A percentile compares a stretch with the other conserved stretches of the same genome.
These are phyloP conservation scores for Pterobdella sp. DNA, from an alignment of 2,888 invertebrate species.

Conservation along the genomic window DNA sequence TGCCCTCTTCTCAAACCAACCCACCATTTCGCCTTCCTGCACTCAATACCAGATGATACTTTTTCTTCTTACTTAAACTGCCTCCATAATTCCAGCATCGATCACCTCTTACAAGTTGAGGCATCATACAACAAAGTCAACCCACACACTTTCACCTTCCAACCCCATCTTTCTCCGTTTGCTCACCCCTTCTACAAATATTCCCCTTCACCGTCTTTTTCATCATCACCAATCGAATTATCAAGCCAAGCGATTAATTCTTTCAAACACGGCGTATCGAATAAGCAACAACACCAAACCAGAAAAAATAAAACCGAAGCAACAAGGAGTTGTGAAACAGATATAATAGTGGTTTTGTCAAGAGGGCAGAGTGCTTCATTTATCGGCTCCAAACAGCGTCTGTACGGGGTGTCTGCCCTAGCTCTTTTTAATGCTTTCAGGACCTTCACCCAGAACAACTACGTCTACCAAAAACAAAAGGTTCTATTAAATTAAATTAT, in stretches of 20 bases:
- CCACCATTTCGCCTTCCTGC: not conserved
- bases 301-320: too few species aligned
- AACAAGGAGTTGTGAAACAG: too few species aligned
- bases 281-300: too few species aligned
- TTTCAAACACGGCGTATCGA: not conserved
- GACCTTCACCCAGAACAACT: slow-evolving; percentile 27
- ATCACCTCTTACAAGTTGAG: not conserved
- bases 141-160: slow-evolving; percentile 3
- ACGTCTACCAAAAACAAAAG: slow-evolving; percentile 30
- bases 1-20: not conserved
- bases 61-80: too few species aligned
- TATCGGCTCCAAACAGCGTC: slow-evolving; percentile 18
- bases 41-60: not conserved
- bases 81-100: not conserved
- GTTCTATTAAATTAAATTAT: too few species aligned
- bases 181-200: not conserved
- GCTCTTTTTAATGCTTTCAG: slow-evolving; percentile 8
- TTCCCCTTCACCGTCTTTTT: not conserved
- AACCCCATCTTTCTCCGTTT: slow-evolving; percentile 3
- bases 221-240: not conserved
- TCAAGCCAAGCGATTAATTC: not conserved
- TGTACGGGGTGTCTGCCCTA: slow-evolving; percentile 11
- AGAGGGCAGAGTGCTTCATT: slow-evolving; percentile 16
- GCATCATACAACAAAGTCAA: not conserved
- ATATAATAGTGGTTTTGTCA: slow-evolving; percentile 17